Conservation (phyloP, 2,797 vertebrate genomes). For the Poeciliopsis gracilis region DNA sequence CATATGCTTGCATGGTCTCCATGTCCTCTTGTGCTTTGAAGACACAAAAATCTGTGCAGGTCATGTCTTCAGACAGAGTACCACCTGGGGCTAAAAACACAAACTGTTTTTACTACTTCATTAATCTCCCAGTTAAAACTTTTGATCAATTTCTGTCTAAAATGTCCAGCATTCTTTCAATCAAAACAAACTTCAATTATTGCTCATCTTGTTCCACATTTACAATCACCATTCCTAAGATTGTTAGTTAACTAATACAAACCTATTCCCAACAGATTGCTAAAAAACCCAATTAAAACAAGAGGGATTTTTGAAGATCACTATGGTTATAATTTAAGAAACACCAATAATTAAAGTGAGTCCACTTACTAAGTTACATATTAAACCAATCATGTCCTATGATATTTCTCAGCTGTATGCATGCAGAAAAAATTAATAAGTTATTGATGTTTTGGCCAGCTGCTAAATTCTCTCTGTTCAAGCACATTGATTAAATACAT, state of each 20-base stretch:
- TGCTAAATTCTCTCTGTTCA: not conserved
- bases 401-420: not conserved
- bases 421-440: not conserved
- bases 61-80: constrained; percentile 94
- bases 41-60: constrained; percentile 94
- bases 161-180: not conserved
- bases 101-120: not conserved
- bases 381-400: not conserved
- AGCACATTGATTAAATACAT: not conserved
- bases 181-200: not conserved
- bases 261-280: not conserved
- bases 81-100: constrained; percentile 89
- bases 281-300: not conserved
- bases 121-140: not conserved
- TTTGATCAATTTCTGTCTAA: not conserved
- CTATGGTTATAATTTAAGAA: not conserved
- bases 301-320: not conserved
- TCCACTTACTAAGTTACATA: not conserved
- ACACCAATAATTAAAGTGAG: not conserved
- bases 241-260: no score
- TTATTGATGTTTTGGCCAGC: not conserved
- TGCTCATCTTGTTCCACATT: not conserved
- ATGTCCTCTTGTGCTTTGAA: constrained; percentile 98
- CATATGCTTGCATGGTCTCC: constrained; percentile 98
- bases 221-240: no score